These are phyloP conservation scores for Psittacula echo DNA, from an alignment of 2,797 vertebrate species.

Conservation along the genomic window DNA sequence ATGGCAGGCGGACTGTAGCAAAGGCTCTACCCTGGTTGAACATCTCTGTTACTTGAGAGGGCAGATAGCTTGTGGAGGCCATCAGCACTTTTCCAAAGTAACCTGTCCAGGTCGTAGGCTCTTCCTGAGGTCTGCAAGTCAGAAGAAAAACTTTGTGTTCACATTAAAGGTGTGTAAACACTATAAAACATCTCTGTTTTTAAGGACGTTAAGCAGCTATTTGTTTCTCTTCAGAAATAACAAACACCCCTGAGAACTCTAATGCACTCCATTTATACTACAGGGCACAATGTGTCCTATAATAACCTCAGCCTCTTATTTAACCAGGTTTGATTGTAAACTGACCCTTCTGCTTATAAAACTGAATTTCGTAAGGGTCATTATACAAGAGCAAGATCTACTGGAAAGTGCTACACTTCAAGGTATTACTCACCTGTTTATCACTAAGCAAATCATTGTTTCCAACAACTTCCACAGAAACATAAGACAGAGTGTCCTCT, in stretches of 20 bases:
- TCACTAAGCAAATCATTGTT: background rate
- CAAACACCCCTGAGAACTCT: background rate
- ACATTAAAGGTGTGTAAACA: background rate
- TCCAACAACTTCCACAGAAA: background rate
- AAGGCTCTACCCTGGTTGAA: conserved; percentile 98
- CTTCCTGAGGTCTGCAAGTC: conserved; percentile 89
- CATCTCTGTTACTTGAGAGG: conserved; percentile 98
- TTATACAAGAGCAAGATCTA: background rate
- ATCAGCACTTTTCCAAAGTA: conserved; percentile 97
- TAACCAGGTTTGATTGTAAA: conserved; percentile 21
- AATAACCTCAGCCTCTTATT: conserved; percentile 5
- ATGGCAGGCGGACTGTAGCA: conserved; percentile 95
- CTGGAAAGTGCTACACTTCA: background rate
- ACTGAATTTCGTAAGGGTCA: conserved; percentile 5
- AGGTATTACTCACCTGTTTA: background rate
- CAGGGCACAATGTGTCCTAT: background rate
- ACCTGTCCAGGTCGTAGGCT: conserved; percentile 97
- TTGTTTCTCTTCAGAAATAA: background rate
- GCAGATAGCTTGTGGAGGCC: conserved; percentile 97
- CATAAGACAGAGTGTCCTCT: background rate
- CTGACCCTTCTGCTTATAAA: conserved; percentile 22
- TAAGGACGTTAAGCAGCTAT: background rate
- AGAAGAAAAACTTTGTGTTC: background rate
- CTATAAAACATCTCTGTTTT: background rate
- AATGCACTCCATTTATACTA: background rate